These are phyloP conservation scores for Meles meles DNA, from an alignment of 2,113 vertebrate genomes.

Conservation along the genomic window DNA sequence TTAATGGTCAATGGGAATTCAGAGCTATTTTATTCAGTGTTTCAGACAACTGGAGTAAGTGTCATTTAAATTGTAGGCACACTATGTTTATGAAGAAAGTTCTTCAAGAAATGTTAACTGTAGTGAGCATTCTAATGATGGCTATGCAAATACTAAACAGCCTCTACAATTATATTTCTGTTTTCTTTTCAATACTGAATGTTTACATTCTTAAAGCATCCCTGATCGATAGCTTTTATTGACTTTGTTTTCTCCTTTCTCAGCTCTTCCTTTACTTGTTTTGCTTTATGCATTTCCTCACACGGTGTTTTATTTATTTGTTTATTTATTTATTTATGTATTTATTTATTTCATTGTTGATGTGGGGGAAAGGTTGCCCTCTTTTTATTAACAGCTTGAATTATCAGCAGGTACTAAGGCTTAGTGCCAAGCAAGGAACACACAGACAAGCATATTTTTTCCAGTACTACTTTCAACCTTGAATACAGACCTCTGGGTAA, in stretches of 20 bases:
- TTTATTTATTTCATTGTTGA: slow-evolving; percentile 6
- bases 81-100: slow-evolving; percentile 59
- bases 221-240: slow-evolving; percentile 50
- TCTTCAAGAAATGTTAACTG: slow-evolving; percentile 39
- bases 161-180: slow-evolving; percentile 51
- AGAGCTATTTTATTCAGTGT: background rate
- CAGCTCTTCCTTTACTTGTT: slow-evolving; percentile 2
- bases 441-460: background rate
- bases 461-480: background rate
- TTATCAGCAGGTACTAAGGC: slow-evolving; percentile 25
- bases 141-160: slow-evolving; percentile 66
- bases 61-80: slow-evolving; percentile 47
- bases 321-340: background rate
- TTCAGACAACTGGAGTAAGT: slow-evolving; percentile 49
- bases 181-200: slow-evolving; percentile 59
- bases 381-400: slow-evolving; percentile 61
- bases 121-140: slow-evolving; percentile 64
- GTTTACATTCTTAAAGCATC: slow-evolving; percentile 58
- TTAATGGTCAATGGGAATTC: background rate
- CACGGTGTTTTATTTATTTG: background rate
- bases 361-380: background rate
- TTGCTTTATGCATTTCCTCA: slow-evolving; percentile 1
- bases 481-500: background rate
- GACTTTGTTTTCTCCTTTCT: slow-evolving; percentile 36
- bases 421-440: background rate